Conservation (phyloP, 1,140 invertebrate genomes). For the Heterodera schachtii region DNA sequence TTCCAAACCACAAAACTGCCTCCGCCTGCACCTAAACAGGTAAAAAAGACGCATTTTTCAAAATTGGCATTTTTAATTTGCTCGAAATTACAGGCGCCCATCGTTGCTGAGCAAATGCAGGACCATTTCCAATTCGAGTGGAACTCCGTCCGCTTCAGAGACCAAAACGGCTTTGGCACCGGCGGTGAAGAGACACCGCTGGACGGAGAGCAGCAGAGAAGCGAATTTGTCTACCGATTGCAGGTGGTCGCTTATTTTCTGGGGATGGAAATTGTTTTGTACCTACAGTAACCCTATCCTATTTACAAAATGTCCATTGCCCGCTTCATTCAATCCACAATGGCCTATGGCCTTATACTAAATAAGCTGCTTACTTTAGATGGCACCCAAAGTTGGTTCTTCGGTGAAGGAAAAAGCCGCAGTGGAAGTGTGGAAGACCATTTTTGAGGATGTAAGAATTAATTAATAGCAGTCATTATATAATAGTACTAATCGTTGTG, state of each 20-base stretch:
- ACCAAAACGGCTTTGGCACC: not conserved
- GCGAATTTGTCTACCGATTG: conserved; percentile 44
- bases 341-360: no score
- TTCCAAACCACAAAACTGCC: conserved; percentile 42
- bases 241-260: conserved; percentile 42
- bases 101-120: conserved; percentile 40
- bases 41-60: conserved; percentile 26
- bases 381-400: conserved; percentile 41
- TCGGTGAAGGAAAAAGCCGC: conserved; percentile 37
- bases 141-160: conserved; percentile 34
- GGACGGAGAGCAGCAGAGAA: conserved; percentile 2
- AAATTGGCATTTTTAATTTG: no score
- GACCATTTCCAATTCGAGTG: conserved; percentile 59
- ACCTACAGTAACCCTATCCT: no score
- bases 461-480: not conserved
- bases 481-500: no score
- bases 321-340: no score
- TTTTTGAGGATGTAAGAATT: conserved; percentile 51
- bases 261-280: not conserved
- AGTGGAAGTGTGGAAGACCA: conserved; percentile 52
- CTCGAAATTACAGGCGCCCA: conserved; percentile 40
- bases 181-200: conserved; percentile 11
- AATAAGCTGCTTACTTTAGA: conserved; percentile 18
- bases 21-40: conserved; percentile 47
- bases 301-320: no score